These are phyloP conservation scores for Ceyx erithaca DNA, from an alignment of 2,797 vertebrate species.

Conservation along the genomic window DNA sequence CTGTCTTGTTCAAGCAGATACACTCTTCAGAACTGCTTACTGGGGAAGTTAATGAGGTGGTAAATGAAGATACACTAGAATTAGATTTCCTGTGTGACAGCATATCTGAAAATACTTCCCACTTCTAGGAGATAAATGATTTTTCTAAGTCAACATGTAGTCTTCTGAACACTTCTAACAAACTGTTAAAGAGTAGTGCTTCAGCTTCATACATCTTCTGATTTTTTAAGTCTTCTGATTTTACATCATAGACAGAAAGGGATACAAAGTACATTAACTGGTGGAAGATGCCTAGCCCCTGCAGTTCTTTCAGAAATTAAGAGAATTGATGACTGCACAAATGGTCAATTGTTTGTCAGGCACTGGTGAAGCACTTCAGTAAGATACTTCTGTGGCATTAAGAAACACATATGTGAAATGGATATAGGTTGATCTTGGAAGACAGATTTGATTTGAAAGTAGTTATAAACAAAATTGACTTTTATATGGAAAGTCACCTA, in stretches of 20 bases:
- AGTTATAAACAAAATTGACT: not conserved
- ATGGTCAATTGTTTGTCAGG: not conserved
- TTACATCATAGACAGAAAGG: rapidly evolving
- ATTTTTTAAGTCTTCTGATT: not conserved
- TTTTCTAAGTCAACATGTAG: not conserved
- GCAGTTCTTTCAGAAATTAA: not conserved
- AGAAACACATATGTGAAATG: not conserved
- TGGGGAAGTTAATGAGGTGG: not conserved
- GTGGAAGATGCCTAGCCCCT: not conserved
- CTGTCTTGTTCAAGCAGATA: not conserved
- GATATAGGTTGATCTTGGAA: not conserved
- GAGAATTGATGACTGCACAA: not conserved
- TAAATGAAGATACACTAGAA: not conserved
- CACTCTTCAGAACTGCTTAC: not conserved
- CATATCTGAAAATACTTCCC: not conserved
- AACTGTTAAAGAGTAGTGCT: not conserved
- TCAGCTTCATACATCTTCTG: not conserved
- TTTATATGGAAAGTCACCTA: not conserved
- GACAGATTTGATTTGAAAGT: not conserved
- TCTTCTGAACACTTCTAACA: not conserved
- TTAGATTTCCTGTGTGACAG: not conserved
- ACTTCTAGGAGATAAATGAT: not conserved
- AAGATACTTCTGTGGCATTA: not conserved
- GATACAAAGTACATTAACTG: not conserved
- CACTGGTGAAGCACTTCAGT: not conserved